Evolutionary conservation across 2,113 vertebrate genomes (phyloP), one percentile per base, ranked within the genome.

Genomic region (Plectropomus leopardus): DNA sequence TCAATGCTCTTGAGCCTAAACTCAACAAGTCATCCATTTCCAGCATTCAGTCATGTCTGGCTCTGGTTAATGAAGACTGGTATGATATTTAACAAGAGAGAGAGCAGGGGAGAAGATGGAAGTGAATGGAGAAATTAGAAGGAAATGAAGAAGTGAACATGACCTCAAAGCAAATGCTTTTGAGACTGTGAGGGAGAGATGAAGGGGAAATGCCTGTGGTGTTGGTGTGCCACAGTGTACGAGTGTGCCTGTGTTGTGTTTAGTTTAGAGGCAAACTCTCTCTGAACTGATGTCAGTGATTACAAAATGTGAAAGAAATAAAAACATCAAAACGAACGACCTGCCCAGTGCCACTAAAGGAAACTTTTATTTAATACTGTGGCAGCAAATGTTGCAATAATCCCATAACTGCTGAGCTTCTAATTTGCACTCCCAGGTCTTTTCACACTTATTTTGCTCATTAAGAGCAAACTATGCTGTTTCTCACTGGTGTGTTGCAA

Each of bases 321-420:
- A 90, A 83, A 63, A 68, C 55, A 76, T 87, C 63, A 83, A 78
- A 82, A 84, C 72, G 87, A 89, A 74, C 55, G 4, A 70, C 14
- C 64, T 67, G 24, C 26, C 44, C 8, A 42, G 36, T 72, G 68
- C 60, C 82, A 84, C 72, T 53, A 59, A 78, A 53, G 63, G 30
- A 66, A 72, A 75, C 72, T 32, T 65, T 55, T 76, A 79, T 83
- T 86, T 74, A 82, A 77, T 59, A 58, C 44, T 32, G 36, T 42
- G 45, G 71, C 48, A 30, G 51, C 47, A 66, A 80, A 64, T 79
- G 72, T 68, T 82, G 59, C 66, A 82, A 86, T 76, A 84, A 80
- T 48, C 57, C 42, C 26, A 14, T 28, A 81, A 79, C 51, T 28
- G 9, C 32, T 21, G 32, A 77, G 82, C 70, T 76, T 66, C 58